Evolutionary conservation across 64 coral and sea anemone genomes (phyloP), one percentile per base, ranked within the genome.

Genomic region (Pocillopora verrucosa): DNA sequence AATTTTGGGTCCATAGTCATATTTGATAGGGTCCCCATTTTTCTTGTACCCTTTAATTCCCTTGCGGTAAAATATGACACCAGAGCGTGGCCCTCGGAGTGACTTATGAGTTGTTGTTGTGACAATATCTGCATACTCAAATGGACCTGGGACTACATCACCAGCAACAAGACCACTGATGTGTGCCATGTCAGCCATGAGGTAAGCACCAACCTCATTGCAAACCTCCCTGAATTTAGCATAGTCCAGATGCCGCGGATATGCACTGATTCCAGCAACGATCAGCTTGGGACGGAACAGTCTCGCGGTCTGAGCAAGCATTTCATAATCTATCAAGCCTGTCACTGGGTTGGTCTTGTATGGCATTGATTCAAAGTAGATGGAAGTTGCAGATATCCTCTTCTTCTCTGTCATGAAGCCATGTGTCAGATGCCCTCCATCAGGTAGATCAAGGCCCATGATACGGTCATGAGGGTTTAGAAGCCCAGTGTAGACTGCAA

Each of bases 361-460:
- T 59, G 97, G 97, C 97, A 99, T 99, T 2, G 97, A 99, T 59
- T 99, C 97, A 86, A 99, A 99, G 91, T 88, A 99, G 74, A 99
- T 99, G 36, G 97, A 99, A 38, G 97, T 99, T 56, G 97, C 97
- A 9, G 97, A 99, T 26, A 99, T 99, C 10, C 97, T 70, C 64
- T 99, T 99, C 85, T 99, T 99, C 60, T 99, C 97, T 57, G 97
- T 99, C 97, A 99, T 99, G 76, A 99, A 99, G 36, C 97, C 97
- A 80, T 99, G 97, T 16, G 97, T 99, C 38, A 99, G 37, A 36
- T 99, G 97, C 34, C 97, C 97, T 9, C 97, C 97, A 91, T 99
- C 97, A 38, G 97, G 97, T 15, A 99, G 91, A 89, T 99, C 97
- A 7, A 99, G 92, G 16, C 97, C 97, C 97, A 99, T 99, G 30